These are phyloP conservation scores for Poeciliopsis infans DNA, from an alignment of 2,797 vertebrate genomes.

Conservation along the genomic window DNA sequence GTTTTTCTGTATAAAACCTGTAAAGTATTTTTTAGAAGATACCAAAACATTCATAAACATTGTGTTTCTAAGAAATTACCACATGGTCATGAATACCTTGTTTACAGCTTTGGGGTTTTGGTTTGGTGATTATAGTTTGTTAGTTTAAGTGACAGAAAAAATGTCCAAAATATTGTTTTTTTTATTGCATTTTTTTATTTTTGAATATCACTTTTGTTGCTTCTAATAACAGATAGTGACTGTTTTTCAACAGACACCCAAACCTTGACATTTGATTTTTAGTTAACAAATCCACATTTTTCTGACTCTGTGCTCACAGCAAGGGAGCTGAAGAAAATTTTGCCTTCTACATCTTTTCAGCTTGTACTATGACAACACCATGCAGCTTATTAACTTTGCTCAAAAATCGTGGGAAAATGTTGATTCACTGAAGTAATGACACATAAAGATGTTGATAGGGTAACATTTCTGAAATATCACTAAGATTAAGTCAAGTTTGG, in stretches of 20 bases:
- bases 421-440: constrained; percentile 31
- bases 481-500: constrained; percentile 31
- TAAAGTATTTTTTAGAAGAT: neutral
- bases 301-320: constrained; percentile 8
- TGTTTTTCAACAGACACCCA: neutral
- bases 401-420: constrained; percentile 18
- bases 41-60: neutral
- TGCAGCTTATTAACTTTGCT: constrained; percentile 28
- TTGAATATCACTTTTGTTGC: neutral
- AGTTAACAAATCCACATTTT: constrained; percentile 14
- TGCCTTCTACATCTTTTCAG: neutral
- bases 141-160: neutral
- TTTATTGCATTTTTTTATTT: neutral
- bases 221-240: neutral
- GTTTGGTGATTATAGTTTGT: neutral
- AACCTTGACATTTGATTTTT: neutral
- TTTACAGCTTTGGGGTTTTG: neutral
- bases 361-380: constrained; percentile 4
- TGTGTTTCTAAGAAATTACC: neutral
- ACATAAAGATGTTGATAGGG: constrained; percentile 27
- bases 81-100: neutral
- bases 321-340: constrained; percentile 11
- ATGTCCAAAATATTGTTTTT: neutral
- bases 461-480: constrained; percentile 33
- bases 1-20: neutral